Evolutionary conservation across 2,888 invertebrate genomes (phyloP).

Genomic region (Leptopilina syphax): DNA sequence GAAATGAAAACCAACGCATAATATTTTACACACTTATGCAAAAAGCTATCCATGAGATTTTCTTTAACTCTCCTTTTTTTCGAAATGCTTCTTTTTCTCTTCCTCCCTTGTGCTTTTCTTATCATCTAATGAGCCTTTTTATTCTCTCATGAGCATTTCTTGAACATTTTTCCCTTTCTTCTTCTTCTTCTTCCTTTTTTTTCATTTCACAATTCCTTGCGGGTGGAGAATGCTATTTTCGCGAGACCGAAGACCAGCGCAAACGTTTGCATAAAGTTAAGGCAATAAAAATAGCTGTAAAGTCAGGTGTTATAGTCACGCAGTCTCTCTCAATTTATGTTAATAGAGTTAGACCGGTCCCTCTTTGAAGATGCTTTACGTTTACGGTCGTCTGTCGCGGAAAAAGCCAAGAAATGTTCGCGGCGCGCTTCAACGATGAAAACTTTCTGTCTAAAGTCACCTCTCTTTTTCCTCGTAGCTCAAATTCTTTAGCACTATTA

Average conservation of each 20-base stretch:
- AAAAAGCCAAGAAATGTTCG: conserved; percentile 46
- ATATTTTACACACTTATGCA: conserved; percentile 18
- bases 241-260: conserved; percentile 41
- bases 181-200: not conserved
- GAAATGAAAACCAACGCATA: conserved; percentile 16
- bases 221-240: conserved; percentile 27
- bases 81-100: conserved; percentile 5
- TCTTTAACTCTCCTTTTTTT: not conserved
- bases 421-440: conserved; percentile 43
- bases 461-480: conserved; percentile 11
- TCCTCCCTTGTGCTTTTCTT: conserved; percentile 42
- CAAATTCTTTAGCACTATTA: conserved; percentile 13
- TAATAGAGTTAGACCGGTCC: conserved; percentile 60
- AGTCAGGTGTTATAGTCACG: conserved; percentile 69
- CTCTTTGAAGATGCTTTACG: conserved; percentile 51
- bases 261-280: conserved; percentile 65
- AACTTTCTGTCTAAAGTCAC: conserved; percentile 24
- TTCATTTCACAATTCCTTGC: conserved; percentile 5
- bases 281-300: conserved; percentile 70
- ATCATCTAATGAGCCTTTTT: conserved; percentile 46
- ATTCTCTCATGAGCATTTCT: conserved; percentile 49
- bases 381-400: conserved; percentile 50
- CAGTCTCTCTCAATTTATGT: conserved; percentile 69
- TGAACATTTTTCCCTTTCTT: conserved; percentile 18
- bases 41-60: conserved; percentile 9